Evolutionary conservation across 2,797 vertebrate genomes (phyloP), one percentile per base, ranked within the genome.

Genomic region (Carapus acus): DNA sequence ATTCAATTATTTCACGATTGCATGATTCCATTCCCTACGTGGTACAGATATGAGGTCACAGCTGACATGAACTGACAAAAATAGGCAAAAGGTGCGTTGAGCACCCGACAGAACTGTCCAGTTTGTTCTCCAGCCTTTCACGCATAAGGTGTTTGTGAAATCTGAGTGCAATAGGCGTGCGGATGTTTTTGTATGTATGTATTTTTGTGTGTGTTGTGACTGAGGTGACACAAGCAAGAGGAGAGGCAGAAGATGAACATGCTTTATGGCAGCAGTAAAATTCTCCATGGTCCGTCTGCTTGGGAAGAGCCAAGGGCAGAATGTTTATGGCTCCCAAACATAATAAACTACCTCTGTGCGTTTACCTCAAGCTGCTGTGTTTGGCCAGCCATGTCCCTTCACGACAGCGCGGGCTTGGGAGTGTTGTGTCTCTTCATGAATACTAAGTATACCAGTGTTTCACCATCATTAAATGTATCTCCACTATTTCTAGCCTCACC

Each of bases 221-320:
- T 54, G 74, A 70, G 71, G 47, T 60, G 65, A 72, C 66, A 71
- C 71, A 56, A 78, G 62, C 24, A 27, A 27, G 9, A 68, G 69
- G 72, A 67, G 69, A 73, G 63, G 73, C 60, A 73, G 71, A 78
- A 74, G 84, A 86, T 86, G 85, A 85, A 86, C 78, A 82, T 88
- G 80, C 76, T 90, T 89, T 89, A 90, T 88, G 74, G 79, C 67
- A 54, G 82, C 77, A 82, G 78, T 90, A 89, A 89, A 89, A 87
- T 81, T 80, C 78, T 86, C 85, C 83, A 88, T 84, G 87, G 84
- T 88, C 86, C 84, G 83, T 87, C 86, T 87, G 86, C 79, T 87
- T 65, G 74, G 82, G 81, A 87, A 85, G 81, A 86, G 81, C 86
- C 86, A 89, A 89, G 88, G 88, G 88, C 88, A 87, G 81, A 76